Percentiles rank a stretch among this genome's conserved stretches.
Conservation (phyloP, 2,113 vertebrate species). For the Calidris pygmaea region DNA sequence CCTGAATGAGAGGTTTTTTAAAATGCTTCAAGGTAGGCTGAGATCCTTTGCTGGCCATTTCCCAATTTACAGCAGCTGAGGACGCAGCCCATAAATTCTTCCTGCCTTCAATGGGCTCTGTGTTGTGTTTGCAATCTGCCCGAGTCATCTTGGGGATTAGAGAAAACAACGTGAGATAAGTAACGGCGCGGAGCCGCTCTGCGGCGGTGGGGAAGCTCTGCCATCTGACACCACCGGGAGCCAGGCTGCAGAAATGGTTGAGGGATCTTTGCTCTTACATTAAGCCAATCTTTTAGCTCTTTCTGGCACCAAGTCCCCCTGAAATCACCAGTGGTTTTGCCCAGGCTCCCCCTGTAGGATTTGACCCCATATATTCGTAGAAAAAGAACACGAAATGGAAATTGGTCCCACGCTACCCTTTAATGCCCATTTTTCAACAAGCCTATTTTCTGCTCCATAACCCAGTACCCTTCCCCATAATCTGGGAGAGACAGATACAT, state of each 20-base stretch:
- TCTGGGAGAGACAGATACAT: background rate
- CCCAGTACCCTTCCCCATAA: background rate
- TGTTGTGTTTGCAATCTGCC: background rate
- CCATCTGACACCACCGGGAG: fast-evolving
- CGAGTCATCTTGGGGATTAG: background rate
- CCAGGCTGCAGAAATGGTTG: background rate
- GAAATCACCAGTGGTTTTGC: background rate
- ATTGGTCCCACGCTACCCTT: background rate
- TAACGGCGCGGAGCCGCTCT: fast-evolving
- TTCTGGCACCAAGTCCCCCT: background rate
- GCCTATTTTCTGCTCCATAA: background rate
- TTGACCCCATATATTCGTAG: background rate
- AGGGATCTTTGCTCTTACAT: background rate
- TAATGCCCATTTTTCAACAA: background rate
- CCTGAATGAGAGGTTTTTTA: background rate
- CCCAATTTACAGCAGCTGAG: background rate
- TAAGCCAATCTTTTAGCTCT: background rate
- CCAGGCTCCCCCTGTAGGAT: background rate
- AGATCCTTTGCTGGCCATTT: background rate
- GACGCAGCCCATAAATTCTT: background rate
- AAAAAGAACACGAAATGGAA: background rate
- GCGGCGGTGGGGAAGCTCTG: fast-evolving
- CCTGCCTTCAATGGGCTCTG: fast-evolving
- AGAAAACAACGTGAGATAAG: background rate
- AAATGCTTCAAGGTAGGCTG: background rate